phyloP scores from a whole-genome alignment of 2,888 invertebrate genomes.

The Eudasyphora cyanicolor region DNA sequence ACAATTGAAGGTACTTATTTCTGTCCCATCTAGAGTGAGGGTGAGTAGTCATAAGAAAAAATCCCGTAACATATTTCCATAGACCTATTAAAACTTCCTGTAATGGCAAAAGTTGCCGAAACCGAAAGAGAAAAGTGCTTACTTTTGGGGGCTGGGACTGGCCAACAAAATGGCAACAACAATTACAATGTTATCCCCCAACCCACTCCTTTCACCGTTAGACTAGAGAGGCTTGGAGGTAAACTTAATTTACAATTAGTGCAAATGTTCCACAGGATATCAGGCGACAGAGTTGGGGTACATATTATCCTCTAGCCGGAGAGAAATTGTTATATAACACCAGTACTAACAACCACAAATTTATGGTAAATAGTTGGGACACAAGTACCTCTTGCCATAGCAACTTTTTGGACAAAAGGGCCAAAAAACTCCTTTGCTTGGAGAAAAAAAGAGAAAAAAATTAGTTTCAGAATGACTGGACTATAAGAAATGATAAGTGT shows the following conservation, averaged over 20 bases:
- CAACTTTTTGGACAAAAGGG: too few relatives aligned
- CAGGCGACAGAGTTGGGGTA: neutral
- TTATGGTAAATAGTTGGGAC: constrained; percentile 30
- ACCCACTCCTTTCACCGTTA: too few relatives aligned
- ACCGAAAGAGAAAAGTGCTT: constrained; percentile 54
- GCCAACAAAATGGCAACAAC: constrained; percentile 51
- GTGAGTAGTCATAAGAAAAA: too few relatives aligned
- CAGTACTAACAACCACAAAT: constrained; percentile 24
- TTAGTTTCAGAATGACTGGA: neutral
- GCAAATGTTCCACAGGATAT: constrained; percentile 34
- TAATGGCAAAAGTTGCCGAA: constrained; percentile 62
- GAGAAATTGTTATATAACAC: constrained; percentile 11
- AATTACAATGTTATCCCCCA: constrained; percentile 58
- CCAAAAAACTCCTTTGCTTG: too few relatives aligned
- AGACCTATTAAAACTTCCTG: constrained; percentile 53
- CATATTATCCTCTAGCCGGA: neutral
- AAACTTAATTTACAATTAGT: constrained; percentile 74
- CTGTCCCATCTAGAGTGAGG: neutral
- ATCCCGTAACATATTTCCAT: constrained; percentile 35
- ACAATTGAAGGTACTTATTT: neutral
- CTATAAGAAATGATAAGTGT: constrained; percentile 40
- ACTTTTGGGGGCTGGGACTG: constrained; percentile 50
- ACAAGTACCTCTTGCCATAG: constrained; percentile 20
- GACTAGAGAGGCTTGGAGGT: constrained; percentile 68
- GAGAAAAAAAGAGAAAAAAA: too few relatives aligned